These are phyloP conservation scores for Pampusana beccarii DNA, from an alignment of 2,113 vertebrate species.

Conservation along the genomic window DNA sequence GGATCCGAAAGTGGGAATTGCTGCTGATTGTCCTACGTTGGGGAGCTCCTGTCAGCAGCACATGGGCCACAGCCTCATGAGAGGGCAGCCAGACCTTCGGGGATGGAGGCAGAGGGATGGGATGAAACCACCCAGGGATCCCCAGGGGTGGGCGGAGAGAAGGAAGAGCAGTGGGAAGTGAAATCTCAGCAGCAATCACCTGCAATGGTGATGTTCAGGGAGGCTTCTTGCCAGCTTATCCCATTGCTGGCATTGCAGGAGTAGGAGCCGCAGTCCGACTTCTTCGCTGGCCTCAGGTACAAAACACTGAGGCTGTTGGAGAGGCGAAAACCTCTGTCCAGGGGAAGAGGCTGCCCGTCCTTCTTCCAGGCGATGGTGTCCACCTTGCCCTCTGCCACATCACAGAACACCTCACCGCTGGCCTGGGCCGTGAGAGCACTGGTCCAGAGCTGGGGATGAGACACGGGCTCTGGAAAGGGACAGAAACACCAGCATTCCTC, in stretches of 20 bases:
- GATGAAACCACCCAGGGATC: neutral
- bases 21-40: fast-evolving
- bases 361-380: conserved; percentile 41
- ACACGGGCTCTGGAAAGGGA: neutral
- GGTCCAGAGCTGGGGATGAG: neutral
- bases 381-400: neutral
- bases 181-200: neutral
- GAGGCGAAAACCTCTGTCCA: fast-evolving
- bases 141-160: neutral
- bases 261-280: conserved; percentile 10
- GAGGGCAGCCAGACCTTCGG: fast-evolving
- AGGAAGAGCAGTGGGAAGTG: neutral
- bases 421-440: neutral
- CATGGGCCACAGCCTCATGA: fast-evolving
- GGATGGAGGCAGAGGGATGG: neutral
- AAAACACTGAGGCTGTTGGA: neutral
- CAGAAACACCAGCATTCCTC: neutral
- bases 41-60: neutral
- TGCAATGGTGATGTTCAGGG: neutral
- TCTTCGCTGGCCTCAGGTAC: neutral
- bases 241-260: conserved; percentile 42
- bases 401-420: neutral
- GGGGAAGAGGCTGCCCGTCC: neutral
- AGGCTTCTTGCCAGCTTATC: conserved; percentile 36
- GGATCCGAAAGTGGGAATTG: neutral